phyloP scores from a whole-genome alignment of 23 tunicate genomes.

The Phallusia fumigata region DNA sequence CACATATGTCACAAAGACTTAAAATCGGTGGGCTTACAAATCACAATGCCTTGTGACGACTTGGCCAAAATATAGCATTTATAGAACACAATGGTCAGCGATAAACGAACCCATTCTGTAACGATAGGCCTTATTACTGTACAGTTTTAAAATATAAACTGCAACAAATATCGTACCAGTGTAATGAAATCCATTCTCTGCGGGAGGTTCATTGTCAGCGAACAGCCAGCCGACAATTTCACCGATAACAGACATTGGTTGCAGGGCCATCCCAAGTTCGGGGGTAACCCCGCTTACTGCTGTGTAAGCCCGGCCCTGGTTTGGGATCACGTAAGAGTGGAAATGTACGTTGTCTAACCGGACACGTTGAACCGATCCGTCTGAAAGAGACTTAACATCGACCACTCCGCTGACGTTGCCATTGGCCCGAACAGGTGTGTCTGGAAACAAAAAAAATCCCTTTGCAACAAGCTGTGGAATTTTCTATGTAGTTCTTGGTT shows the following conservation, averaged over 20 bases:
- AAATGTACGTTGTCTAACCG: constrained; percentile 17
- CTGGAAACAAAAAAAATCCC: constrained; percentile 32
- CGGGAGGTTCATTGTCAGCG: constrained; percentile 42
- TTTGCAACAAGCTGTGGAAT: no score
- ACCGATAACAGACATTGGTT: constrained; percentile 63
- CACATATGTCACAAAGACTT: no score
- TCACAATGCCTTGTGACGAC: no score
- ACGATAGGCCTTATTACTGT: no score
- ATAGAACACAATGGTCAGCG: no score
- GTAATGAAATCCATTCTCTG: constrained; percentile 84
- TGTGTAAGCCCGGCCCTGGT: constrained; percentile 70
- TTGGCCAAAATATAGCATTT: no score
- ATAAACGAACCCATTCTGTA: no score
- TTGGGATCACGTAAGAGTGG: constrained; percentile 56
- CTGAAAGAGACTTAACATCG: constrained; percentile 39
- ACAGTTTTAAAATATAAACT: background rate
- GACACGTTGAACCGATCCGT: background rate
- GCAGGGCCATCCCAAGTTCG: constrained; percentile 53
- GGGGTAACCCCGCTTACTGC: constrained; percentile 58
- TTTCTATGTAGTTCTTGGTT: no score
- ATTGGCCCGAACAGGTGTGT: constrained; percentile 48
- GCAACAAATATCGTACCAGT: constrained; percentile 37
- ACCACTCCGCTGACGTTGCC: constrained; percentile 63
- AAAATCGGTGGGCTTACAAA: no score
- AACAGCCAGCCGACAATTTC: constrained; percentile 83